Evolutionary conservation across 2,113 vertebrate genomes (phyloP).

Genomic region (Elephas maximus): DNA sequence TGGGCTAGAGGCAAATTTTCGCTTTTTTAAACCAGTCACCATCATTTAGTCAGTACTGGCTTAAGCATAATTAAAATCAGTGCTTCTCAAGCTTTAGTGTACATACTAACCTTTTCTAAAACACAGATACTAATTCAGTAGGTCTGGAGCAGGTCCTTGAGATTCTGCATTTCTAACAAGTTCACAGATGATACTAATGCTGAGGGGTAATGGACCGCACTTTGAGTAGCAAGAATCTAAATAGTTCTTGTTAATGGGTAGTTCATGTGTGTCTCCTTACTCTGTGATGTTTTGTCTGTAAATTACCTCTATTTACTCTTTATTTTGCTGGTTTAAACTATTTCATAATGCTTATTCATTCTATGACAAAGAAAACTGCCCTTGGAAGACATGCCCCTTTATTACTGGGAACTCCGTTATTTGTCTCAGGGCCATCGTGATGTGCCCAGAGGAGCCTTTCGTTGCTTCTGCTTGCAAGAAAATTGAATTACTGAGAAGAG

Average conservation of each 20-base stretch:
- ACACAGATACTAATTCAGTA: not conserved
- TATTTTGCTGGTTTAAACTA: conserved; percentile 3
- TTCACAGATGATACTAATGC: not conserved
- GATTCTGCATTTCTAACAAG: not conserved
- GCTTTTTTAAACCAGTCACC: conserved; percentile 24
- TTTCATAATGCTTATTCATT: conserved; percentile 45
- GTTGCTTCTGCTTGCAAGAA: not conserved
- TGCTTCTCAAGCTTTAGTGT: conserved; percentile 4
- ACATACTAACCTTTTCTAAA: not conserved
- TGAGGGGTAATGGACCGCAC: not conserved
- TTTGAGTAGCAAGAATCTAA: conserved; percentile 13
- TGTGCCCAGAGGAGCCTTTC: not conserved
- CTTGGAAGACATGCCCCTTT: not conserved
- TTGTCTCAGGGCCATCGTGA: not conserved
- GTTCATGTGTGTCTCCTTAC: not conserved
- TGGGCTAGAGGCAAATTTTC: conserved; percentile 16
- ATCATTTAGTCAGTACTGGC: not conserved
- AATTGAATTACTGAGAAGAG: not conserved
- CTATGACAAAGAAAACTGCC: not conserved
- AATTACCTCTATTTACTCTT: not conserved
- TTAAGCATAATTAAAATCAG: conserved; percentile 53
- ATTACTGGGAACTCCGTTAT: not conserved
- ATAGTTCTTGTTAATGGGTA: not conserved
- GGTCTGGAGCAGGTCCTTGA: not conserved
- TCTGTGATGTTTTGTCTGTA: conserved; percentile 43